Evolutionary conservation across 2,888 invertebrate genomes (phyloP), one percentile per base, ranked within the genome.

Genomic region (Gastrophysa polygoni): DNA sequence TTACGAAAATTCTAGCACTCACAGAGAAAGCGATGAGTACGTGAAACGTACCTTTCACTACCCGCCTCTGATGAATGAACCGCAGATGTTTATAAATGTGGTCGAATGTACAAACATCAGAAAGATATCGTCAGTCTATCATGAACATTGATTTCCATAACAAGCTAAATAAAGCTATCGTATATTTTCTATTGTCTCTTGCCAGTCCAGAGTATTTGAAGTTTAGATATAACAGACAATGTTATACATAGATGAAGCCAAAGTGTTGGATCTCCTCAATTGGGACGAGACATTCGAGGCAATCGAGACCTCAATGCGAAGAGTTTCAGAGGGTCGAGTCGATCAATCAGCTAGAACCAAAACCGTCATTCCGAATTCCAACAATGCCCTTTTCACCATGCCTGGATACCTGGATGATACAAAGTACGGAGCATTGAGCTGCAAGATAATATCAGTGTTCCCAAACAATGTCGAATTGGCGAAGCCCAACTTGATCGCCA

Each of bases 361-460:
- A 10, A 82, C 81, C 0, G 32, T 64, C 6, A 61, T 71, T 1
- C 63, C 74, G 24, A 69, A 73, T 8, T 65, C 61, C 0, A 48
- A 68, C 1, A 74, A 75, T 38, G 67, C 77, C 16, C 46, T 83
- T 28, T 57, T 83, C 0, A 77, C 82, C n/a, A 84, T 84, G 84
- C 83, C 84, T 1, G 83, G 82, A 14, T 83, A 73, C 68, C 77
- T 84, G 44, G 80, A 81, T 21, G 73, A 72, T 29, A 58, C 75
- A 18, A 64, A 65, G 21, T 73, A 68, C 43, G 73, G 72, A 0
- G 72, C 69, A 17, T 59, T 85, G 48, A 83, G 82, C n/a, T 85
- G 84, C 69, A 85, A 85, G 74, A 59, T 85, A 57, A 83, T 85
- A 1, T 83, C 84, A 1, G 76, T 76, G 1, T 83, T 82, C 59